Conservation (phyloP, 1,140 invertebrate genomes). For the Drosophila micromelanica region DNA sequence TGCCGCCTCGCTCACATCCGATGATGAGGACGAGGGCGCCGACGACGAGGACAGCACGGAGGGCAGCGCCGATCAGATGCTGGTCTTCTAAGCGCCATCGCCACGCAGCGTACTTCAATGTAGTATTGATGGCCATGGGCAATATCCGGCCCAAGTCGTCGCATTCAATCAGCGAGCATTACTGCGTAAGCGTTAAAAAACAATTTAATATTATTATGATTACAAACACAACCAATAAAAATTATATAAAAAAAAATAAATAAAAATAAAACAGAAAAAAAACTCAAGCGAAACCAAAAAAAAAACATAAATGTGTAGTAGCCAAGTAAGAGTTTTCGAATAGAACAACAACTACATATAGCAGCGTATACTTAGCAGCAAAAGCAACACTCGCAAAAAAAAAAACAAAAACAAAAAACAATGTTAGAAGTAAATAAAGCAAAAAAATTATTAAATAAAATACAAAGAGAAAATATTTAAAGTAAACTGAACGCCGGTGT, state of each 20-base stretch:
- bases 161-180: constrained; percentile 65
- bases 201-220: constrained; percentile 70
- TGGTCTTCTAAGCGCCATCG: constrained; percentile 88
- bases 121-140: constrained; percentile 42
- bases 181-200: constrained; percentile 61
- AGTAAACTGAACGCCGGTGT: constrained; percentile 26
- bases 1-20: constrained; percentile 85
- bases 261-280: constrained; percentile 35
- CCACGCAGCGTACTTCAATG: constrained; percentile 16
- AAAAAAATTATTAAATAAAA: constrained; percentile 7
- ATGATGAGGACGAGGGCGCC: constrained; percentile 89
- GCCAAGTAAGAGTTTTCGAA: constrained; percentile 78
- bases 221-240: constrained; percentile 50
- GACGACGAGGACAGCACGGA: constrained; percentile 89
- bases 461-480: constrained; percentile 8
- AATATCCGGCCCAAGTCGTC: constrained; percentile 32
- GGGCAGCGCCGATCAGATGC: constrained; percentile 91
- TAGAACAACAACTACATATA: constrained; percentile 64
- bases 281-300: constrained; percentile 29
- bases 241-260: constrained; percentile 9
- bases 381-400: constrained; percentile 56
- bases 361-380: constrained; percentile 67
- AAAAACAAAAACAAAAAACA: too few relatives aligned
- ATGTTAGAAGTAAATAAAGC: constrained; percentile 24
- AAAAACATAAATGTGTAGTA: constrained; percentile 77